A percentile compares a stretch with the other conserved stretches of the same genome.
These are phyloP conservation scores for Gerris buenoi DNA, from an alignment of 1,140 invertebrate species.

Conservation along the genomic window DNA sequence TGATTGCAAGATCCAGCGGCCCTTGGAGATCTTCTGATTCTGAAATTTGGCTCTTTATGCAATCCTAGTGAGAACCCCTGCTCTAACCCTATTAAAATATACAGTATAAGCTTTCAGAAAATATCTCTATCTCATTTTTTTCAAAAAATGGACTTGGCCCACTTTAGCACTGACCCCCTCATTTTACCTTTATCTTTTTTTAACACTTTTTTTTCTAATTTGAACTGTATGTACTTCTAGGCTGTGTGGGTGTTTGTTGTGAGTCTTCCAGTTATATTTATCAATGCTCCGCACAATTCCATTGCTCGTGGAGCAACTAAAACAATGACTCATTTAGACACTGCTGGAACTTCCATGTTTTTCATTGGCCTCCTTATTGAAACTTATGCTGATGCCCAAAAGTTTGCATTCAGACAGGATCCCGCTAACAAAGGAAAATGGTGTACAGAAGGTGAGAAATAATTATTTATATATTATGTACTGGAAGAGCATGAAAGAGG, in stretches of 20 bases:
- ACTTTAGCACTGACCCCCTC: no score
- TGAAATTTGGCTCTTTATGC: no score
- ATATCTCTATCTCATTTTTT: no score
- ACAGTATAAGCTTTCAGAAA: no score
- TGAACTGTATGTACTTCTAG: constrained; percentile 35
- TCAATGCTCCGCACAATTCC: constrained; percentile 71
- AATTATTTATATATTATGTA: no score
- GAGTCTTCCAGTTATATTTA: constrained; percentile 77
- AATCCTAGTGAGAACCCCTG: no score
- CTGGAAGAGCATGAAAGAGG: no score
- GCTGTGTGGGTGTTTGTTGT: constrained; percentile 85
- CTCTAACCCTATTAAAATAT: no score
- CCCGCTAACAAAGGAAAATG: constrained; percentile 73
- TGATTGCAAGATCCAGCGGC: no score
- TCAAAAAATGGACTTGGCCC: no score
- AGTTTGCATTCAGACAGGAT: constrained; percentile 75
- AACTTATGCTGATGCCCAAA: constrained; percentile 79
- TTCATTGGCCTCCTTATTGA: constrained; percentile 68
- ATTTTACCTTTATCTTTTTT: no score
- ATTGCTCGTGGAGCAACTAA: constrained; percentile 48
- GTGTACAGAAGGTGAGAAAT: constrained; percentile 63
- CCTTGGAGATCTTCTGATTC: no score
- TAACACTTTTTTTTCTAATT: constrained; percentile 14
- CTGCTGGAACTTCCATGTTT: constrained; percentile 68
- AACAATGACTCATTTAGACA: constrained; percentile 69